Conservation (phyloP, 2,888 invertebrate species). For the Antheraea assamensis region DNA sequence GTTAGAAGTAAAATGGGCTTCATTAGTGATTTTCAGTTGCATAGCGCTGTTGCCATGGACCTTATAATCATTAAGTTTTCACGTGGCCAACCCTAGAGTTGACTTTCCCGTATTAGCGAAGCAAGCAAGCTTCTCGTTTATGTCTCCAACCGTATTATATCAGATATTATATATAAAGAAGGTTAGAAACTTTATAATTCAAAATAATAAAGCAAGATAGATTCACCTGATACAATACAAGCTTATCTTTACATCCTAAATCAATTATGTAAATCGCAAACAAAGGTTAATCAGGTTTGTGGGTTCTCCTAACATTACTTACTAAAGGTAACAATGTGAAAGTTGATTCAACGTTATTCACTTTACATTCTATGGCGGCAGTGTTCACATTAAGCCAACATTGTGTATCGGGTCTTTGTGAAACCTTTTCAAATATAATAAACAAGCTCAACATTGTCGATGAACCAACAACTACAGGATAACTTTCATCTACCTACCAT, state of each 20-base stretch:
- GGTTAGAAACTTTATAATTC: neutral
- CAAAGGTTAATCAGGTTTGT: slow-evolving; percentile 12
- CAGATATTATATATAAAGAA: neutral
- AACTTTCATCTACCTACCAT: neutral
- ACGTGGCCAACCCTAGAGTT: too few species aligned
- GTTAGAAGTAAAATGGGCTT: too few species aligned
- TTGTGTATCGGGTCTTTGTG: slow-evolving; percentile 57
- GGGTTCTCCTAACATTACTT: slow-evolving; percentile 17
- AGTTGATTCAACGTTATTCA: slow-evolving; percentile 36
- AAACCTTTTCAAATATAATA: slow-evolving; percentile 62
- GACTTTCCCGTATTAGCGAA: too few species aligned
- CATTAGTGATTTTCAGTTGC: too few species aligned
- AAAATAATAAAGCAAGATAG: neutral
- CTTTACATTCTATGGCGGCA: slow-evolving; percentile 33
- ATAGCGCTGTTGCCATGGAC: too few species aligned
- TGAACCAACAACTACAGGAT: slow-evolving; percentile 35
- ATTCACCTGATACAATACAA: neutral
- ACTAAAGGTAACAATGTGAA: slow-evolving; percentile 29
- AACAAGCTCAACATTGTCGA: slow-evolving; percentile 54
- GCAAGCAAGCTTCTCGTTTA: too few species aligned
- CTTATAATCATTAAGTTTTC: too few species aligned
- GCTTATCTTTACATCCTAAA: slow-evolving; percentile 9
- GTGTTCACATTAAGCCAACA: slow-evolving; percentile 27
- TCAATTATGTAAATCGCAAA: slow-evolving; percentile 6
- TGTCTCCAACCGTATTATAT: too few species aligned